A percentile compares a stretch with the other conserved stretches of the same genome.
Evolutionary conservation across 2,888 invertebrate species (phyloP).

Genomic region (Anaspis maculata): DNA sequence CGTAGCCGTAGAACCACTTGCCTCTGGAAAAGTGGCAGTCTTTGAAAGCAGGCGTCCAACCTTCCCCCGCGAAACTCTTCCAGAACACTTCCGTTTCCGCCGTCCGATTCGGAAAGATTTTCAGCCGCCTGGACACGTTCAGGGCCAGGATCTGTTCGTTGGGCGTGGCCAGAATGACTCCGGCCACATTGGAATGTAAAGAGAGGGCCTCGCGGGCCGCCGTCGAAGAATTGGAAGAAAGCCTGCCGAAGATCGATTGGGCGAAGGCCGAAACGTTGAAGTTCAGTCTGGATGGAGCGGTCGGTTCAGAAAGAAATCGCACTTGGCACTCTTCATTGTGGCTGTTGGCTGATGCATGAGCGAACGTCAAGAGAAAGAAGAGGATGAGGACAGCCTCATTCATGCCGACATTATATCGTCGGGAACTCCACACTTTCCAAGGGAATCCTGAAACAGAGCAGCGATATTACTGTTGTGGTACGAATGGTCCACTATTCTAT

Average conservation of each 20-base stretch:
- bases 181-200: conserved; percentile 39
- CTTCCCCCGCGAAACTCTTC: conserved; percentile 43
- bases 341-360: conserved; percentile 40
- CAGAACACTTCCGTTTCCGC: conserved; percentile 48
- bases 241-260: conserved; percentile 21
- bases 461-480: too few species aligned
- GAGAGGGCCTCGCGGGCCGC: conserved; percentile 46
- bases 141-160: conserved; percentile 27
- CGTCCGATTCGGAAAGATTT: conserved; percentile 34
- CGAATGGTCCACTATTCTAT: too few species aligned
- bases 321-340: conserved; percentile 33
- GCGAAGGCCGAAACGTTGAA: conserved; percentile 24
- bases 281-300: conserved; percentile 36
- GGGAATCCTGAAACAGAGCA: conserved; percentile 29
- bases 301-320: conserved; percentile 30
- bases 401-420: conserved; percentile 38
- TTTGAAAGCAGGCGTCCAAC: conserved; percentile 40
- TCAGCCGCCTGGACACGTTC: conserved; percentile 29
- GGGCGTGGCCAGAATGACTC: conserved; percentile 38
- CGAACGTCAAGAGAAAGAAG: conserved; percentile 44
- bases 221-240: conserved; percentile 22
- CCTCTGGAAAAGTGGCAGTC: conserved; percentile 36
- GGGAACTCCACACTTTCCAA: conserved; percentile 17
- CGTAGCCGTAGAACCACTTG: conserved; percentile 38
- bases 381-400: conserved; percentile 39